Percentiles rank a stretch among this genome's conserved stretches.
Evolutionary conservation across 2,797 vertebrate genomes (phyloP).

Genomic region (Helicolenus hilgendorfi): DNA sequence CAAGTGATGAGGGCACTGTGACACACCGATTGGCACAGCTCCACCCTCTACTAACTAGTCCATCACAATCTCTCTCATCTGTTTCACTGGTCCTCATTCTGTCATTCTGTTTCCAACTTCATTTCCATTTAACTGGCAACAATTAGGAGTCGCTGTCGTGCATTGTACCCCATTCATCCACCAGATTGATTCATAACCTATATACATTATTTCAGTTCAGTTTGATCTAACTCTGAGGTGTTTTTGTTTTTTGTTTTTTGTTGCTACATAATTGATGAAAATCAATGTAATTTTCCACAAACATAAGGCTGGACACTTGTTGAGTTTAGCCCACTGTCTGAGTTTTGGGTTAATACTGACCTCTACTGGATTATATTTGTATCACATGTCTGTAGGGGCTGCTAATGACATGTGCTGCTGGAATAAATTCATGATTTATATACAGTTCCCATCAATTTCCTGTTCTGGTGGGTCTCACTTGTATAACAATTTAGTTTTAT

Average conservation of each 20-base stretch:
- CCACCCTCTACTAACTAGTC: background rate
- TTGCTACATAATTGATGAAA: background rate
- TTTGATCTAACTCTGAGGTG: background rate
- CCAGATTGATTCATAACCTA: background rate
- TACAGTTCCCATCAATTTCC: background rate
- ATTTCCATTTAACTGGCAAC: background rate
- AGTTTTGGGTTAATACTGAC: slow-evolving; percentile 36
- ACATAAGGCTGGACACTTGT: background rate
- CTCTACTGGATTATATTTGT: slow-evolving; percentile 55
- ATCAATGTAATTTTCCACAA: background rate
- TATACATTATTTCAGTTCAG: background rate
- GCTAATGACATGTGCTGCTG: background rate
- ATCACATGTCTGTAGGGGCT: background rate
- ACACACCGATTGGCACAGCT: slow-evolving; percentile 14
- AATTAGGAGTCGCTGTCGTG: background rate
- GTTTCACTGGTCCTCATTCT: background rate
- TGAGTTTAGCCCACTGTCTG: background rate
- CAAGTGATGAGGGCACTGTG: slow-evolving; percentile 10
- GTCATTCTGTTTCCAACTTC: background rate
- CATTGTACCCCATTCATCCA: background rate
- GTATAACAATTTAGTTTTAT: background rate
- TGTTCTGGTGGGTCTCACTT: background rate
- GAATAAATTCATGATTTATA: background rate
- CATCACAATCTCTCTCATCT: background rate
- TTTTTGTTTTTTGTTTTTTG: background rate